These are phyloP conservation scores for Leptestheria dahalacensis DNA, from an alignment of 1,140 invertebrate genomes.

Conservation along the genomic window DNA sequence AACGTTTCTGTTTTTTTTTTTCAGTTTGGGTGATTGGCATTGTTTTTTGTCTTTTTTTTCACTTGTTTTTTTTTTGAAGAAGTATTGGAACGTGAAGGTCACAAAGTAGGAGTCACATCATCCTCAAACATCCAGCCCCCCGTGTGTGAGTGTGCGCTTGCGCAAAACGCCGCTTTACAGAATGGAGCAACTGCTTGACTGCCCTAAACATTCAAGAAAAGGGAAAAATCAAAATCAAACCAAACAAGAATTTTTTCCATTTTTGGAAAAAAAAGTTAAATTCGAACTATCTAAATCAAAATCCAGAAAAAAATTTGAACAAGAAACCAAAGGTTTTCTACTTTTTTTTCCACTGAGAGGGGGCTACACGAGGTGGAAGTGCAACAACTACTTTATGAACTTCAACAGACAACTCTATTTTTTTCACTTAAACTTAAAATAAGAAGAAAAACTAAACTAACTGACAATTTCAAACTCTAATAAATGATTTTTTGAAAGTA, in stretches of 20 bases:
- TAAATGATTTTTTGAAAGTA: no score
- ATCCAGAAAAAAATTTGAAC: background rate
- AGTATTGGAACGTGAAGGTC: background rate
- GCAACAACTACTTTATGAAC: background rate
- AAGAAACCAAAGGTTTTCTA: no score
- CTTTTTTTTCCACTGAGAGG: background rate
- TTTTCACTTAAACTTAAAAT: no score
- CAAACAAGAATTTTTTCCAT: background rate
- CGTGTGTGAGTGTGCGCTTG: no score
- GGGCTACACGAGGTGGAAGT: background rate
- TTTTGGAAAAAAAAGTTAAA: conserved; percentile 3
- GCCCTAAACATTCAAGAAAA: conserved; percentile 1
- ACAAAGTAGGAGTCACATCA: background rate
- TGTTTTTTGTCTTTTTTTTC: background rate
- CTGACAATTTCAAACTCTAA: background rate
- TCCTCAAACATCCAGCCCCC: background rate
- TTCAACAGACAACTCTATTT: background rate
- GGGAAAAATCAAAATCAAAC: background rate
- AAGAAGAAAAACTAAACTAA: background rate
- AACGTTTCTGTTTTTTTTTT: no score
- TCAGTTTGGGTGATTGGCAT: background rate
- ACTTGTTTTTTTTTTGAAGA: background rate
- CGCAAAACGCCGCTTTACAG: conserved; percentile 8
- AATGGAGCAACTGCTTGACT: conserved; percentile 16
- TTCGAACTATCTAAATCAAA: background rate